Evolutionary conservation across 1,140 invertebrate genomes (phyloP), one percentile per base, ranked within the genome.

Genomic region (Drosophila orosa): DNA sequence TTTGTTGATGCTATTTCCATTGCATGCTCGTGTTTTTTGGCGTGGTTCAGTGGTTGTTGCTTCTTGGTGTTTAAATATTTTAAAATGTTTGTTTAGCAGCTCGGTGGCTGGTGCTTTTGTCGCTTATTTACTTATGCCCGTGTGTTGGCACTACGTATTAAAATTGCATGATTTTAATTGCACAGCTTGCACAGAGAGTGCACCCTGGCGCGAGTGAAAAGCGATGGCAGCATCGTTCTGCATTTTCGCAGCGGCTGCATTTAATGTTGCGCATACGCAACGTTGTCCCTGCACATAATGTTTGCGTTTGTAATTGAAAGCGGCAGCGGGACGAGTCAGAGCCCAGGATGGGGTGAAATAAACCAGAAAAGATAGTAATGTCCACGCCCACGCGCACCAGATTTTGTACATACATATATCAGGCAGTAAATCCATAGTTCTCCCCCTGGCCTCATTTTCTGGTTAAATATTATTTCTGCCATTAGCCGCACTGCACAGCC

Each of bases 101-200:
- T 80, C 54, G 61, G 60, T 40, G 60, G 59, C 39, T 56, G 31
- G 40, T 66, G 56, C 55, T 73, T 58, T 71, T 87, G 71, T 58
- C 54, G 62, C 68, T 83, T 87, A 89, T 87, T 89, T 87, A 82
- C 73, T 87, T 89, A 89, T 80, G 80, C 80, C 79, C 79, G 50
- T 89, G 84, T 89, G 84, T 89, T 89, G 85, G 67, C 81, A 61
- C 58, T 85, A 56, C 63, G 78, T 48, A 90, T 90, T 86, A 90
- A 90, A 90, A 85, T 82, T 90, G 78, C 75, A 90, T 90, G 85
- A 82, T 90, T 90, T 90, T 90, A 90, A 90, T 90, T 90, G 85
- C 77, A 90, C 65, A 47, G 81, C 78, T 82, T 85, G 69, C 78
- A 67, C 67, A 72, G 39, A 39, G 79, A 78, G 80, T 4, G 45